phyloP scores from a whole-genome alignment of 2,113 vertebrate genomes.

The Mus pahari region DNA sequence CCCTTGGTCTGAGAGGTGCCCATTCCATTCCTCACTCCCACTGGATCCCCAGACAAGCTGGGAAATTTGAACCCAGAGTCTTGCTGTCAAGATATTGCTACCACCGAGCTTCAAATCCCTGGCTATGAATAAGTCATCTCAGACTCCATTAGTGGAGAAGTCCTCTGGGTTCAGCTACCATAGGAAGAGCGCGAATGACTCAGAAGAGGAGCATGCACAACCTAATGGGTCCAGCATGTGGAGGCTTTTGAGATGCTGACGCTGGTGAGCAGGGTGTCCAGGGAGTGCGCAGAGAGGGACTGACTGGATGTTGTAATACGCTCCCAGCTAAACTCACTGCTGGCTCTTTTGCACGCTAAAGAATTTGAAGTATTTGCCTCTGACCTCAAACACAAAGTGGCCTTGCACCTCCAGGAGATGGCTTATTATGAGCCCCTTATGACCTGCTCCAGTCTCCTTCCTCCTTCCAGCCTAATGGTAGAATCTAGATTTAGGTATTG shows the following conservation, averaged over 20 bases:
- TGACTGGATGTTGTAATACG: slow-evolving; percentile 27
- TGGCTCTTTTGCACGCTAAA: slow-evolving; percentile 23
- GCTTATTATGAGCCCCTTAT: neutral
- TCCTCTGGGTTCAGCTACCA: slow-evolving; percentile 43
- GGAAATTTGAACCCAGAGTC: slow-evolving; percentile 23
- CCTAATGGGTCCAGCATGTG: slow-evolving; percentile 73
- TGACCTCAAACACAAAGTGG: slow-evolving; percentile 58
- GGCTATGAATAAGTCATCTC: slow-evolving; percentile 67
- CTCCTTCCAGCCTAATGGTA: neutral
- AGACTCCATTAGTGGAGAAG: slow-evolving; percentile 57
- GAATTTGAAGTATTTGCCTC: slow-evolving; percentile 54
- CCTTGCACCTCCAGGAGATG: slow-evolving; percentile 29
- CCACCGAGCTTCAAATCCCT: slow-evolving; percentile 52
- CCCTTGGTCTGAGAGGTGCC: too few relatives aligned
- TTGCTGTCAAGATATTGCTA: slow-evolving; percentile 19
- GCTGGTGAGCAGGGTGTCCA: slow-evolving; percentile 38
- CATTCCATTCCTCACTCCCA: neutral
- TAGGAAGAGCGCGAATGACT: slow-evolving; percentile 66
- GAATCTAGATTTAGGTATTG: neutral
- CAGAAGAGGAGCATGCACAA: slow-evolving; percentile 41
- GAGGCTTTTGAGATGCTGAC: slow-evolving; percentile 53
- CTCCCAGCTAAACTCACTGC: neutral
- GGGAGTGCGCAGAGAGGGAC: slow-evolving; percentile 36
- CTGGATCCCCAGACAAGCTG: neutral
- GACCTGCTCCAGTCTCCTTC: neutral